These are phyloP conservation scores for Chiloscyllium plagiosum DNA, from an alignment of 2,113 vertebrate genomes.

Conservation along the genomic window DNA sequence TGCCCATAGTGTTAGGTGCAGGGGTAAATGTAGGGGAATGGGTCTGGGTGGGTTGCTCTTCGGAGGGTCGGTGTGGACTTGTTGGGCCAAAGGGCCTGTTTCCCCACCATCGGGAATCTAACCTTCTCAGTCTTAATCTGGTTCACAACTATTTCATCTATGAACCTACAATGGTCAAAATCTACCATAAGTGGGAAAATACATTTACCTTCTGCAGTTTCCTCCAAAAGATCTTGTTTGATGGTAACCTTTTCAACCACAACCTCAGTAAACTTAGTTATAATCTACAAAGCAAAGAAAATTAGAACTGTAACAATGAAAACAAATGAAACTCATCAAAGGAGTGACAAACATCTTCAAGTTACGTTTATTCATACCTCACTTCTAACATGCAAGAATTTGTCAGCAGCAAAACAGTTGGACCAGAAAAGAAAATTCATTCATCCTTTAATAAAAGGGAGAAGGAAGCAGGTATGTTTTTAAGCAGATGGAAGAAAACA, in stretches of 20 bases:
- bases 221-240: conserved; percentile 45
- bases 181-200: neutral
- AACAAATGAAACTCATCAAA: neutral
- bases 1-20: no score
- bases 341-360: neutral
- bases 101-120: neutral
- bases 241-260: conserved; percentile 54
- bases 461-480: neutral
- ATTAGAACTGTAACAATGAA: neutral
- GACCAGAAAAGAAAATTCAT: neutral
- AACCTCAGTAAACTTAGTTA: conserved; percentile 68
- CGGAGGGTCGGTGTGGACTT: no score
- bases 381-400: neutral
- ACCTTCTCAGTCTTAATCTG: neutral
- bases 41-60: no score
- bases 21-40: no score
- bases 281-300: conserved; percentile 50
- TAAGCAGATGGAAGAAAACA: neutral
- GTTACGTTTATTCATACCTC: neutral
- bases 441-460: neutral
- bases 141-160: neutral
- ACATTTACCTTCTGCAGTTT: conserved; percentile 52
- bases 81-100: no score
- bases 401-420: neutral
- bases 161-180: neutral